Base-by-base conservation (phyloP, 2,113 vertebrate species). In the Synchiropus splendidus region DNA sequence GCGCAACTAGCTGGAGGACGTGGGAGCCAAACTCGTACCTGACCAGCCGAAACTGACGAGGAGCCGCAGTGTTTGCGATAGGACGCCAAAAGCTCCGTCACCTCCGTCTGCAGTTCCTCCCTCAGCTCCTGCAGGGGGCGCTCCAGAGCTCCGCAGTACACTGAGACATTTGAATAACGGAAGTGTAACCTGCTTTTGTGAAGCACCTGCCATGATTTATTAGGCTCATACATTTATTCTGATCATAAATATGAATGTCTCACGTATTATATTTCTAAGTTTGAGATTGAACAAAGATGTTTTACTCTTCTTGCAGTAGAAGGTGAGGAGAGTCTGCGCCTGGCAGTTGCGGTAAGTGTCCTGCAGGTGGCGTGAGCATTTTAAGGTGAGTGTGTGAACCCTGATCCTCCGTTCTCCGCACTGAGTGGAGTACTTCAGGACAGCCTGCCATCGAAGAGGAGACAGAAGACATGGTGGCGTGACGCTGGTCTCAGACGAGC, bases 231-330 rank as follows among this genome's bases (percentile, higher is more conserved):
- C n/a, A n/a, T n/a, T n/a, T n/a, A n/a, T n/a, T n/a, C n/a, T n/a
- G n/a, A n/a, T n/a, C n/a, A n/a, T n/a, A n/a, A n/a, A n/a, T n/a
- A n/a, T n/a, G n/a, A n/a, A n/a, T n/a, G n/a, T n/a, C n/a, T n/a
- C n/a, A n/a, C n/a, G 8, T 27, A 8, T 27, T 27, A 27, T 5
- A 27, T 27, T 27, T 8, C 21, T 5, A 27, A 5, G 21, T 27
- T 27, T n/a, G 34, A 6, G n/a, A 14, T 6, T n/a, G 12, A 13
- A 35, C 2, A 35, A 35, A 35, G n/a, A n/a, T 11, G 2, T n/a
- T 74, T 58, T 60, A 85, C 86, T 77, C 49, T 81, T 85, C 50
- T 87, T 87, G 80, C 83, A 81, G 72, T 86, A 87, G 63, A 84
- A 87, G 15, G 76, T 55, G 31, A 86, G 82, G 1, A 88, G 67